These are phyloP conservation scores for Drosophila emarginata DNA, from an alignment of 2,888 invertebrate genomes.

Conservation along the genomic window DNA sequence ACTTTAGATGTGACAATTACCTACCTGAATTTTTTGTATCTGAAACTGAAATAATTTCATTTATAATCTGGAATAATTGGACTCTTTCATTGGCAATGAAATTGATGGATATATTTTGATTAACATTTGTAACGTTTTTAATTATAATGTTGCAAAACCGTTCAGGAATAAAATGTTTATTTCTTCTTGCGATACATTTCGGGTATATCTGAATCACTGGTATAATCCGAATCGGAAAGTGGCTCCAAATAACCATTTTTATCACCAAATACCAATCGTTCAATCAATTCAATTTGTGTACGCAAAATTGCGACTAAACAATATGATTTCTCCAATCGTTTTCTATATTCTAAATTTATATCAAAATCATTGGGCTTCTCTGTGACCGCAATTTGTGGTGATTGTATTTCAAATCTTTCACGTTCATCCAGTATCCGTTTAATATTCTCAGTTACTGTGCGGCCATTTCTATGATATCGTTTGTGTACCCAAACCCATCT, in stretches of 20 bases:
- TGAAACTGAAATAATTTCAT: too few species aligned
- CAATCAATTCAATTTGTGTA: slow-evolving; percentile 48
- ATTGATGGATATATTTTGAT: too few species aligned
- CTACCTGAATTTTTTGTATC: too few species aligned
- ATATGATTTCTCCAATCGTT: slow-evolving; percentile 22
- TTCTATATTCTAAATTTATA: slow-evolving; percentile 27
- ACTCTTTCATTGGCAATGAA: too few species aligned
- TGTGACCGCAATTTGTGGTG: background rate
- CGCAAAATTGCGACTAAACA: slow-evolving; percentile 27
- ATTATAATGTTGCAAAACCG: background rate
- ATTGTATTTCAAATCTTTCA: background rate
- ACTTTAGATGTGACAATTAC: too few species aligned
- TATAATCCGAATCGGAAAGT: slow-evolving; percentile 1
- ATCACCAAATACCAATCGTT: slow-evolving; percentile 37
- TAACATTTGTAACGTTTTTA: background rate
- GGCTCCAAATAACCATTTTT: slow-evolving; percentile 15
- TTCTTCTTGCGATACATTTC: slow-evolving; percentile 27
- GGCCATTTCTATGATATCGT: slow-evolving; percentile 24
- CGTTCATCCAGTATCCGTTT: slow-evolving; percentile 15
- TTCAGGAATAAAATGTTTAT: background rate
- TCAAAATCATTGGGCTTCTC: slow-evolving; percentile 16
- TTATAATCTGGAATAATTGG: too few species aligned
- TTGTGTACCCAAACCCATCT: background rate
- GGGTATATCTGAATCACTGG: slow-evolving; percentile 25
- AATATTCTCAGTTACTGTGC: slow-evolving; percentile 54